Percentiles rank a stretch among this genome's conserved stretches.
phyloP scores from a whole-genome alignment of 2,113 vertebrate species.

The Scortum barcoo region DNA sequence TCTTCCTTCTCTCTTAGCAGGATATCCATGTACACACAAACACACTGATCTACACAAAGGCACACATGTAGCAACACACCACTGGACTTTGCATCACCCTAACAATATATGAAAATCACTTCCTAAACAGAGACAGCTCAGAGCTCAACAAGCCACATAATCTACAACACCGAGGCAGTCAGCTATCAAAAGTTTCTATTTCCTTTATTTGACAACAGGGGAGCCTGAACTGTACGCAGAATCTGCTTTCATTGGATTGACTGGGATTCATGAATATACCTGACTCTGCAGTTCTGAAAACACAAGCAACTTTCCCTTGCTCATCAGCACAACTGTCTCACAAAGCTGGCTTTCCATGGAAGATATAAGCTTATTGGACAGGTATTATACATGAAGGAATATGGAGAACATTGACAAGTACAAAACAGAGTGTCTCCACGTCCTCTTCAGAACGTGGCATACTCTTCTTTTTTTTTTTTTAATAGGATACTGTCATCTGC shows the following conservation, averaged over 20 bases:
- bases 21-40: background rate
- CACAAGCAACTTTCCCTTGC: slow-evolving; percentile 16
- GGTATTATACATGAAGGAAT: slow-evolving; percentile 18
- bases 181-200: background rate
- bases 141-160: background rate
- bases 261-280: slow-evolving; percentile 15
- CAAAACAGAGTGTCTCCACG: slow-evolving; percentile 30
- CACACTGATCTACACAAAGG: background rate
- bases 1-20: background rate
- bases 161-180: background rate
- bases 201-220: background rate
- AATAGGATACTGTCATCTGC: background rate
- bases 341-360: slow-evolving; percentile 1
- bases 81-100: background rate
- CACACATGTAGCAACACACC: background rate
- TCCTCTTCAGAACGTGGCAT: background rate
- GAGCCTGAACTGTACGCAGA: background rate
- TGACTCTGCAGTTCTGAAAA: slow-evolving; percentile 32
- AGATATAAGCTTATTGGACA: slow-evolving; percentile 13
- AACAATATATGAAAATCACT: background rate
- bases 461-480: background rate
- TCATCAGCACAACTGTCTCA: slow-evolving; percentile 48
- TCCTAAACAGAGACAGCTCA: background rate
- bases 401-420: slow-evolving; percentile 33
- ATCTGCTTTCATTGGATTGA: slow-evolving; percentile 12